Evolutionary conservation across 2,888 invertebrate species (phyloP).

Genomic region (Drosophila nr. medialis): DNA sequence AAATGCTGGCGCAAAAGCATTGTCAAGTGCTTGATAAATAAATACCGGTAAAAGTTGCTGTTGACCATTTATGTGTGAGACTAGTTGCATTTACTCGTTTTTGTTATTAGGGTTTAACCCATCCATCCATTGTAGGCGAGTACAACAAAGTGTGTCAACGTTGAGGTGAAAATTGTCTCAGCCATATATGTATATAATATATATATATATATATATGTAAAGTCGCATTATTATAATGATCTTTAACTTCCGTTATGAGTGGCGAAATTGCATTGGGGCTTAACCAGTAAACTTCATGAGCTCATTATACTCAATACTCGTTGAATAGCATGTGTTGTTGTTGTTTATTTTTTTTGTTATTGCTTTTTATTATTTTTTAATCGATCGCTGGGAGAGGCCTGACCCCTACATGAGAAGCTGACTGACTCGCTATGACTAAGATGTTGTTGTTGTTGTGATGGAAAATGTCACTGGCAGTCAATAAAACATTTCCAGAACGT

Average conservation of each 20-base stretch:
- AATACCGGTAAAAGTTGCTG: slow-evolving; percentile 56
- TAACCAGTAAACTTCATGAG: slow-evolving; percentile 42
- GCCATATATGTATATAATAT: neutral
- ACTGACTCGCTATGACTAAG: slow-evolving; percentile 44
- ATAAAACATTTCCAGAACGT: slow-evolving; percentile 50
- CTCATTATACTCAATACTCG: slow-evolving; percentile 25
- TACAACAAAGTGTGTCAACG: slow-evolving; percentile 40
- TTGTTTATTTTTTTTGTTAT: slow-evolving; percentile 10
- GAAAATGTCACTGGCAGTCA: slow-evolving; percentile 55
- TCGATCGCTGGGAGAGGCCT: slow-evolving; percentile 33
- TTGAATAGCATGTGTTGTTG: neutral
- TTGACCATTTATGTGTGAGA: slow-evolving; percentile 44
- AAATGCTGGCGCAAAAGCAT: slow-evolving; percentile 37
- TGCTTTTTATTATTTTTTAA: slow-evolving; percentile 32
- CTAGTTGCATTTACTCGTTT: slow-evolving; percentile 11
- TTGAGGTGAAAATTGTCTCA: slow-evolving; percentile 40
- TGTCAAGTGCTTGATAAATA: slow-evolving; percentile 51
- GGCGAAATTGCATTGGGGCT: slow-evolving; percentile 23
- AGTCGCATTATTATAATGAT: slow-evolving; percentile 26
- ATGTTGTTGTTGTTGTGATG: slow-evolving; percentile 36
- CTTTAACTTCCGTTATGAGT: slow-evolving; percentile 47
- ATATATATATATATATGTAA: neutral
- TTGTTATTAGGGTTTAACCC: slow-evolving; percentile 47
- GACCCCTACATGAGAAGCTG: slow-evolving; percentile 41
- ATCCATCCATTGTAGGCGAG: slow-evolving; percentile 26